Conservation (phyloP, 2,888 invertebrate genomes). For the Ectemnius cavifrons region DNA sequence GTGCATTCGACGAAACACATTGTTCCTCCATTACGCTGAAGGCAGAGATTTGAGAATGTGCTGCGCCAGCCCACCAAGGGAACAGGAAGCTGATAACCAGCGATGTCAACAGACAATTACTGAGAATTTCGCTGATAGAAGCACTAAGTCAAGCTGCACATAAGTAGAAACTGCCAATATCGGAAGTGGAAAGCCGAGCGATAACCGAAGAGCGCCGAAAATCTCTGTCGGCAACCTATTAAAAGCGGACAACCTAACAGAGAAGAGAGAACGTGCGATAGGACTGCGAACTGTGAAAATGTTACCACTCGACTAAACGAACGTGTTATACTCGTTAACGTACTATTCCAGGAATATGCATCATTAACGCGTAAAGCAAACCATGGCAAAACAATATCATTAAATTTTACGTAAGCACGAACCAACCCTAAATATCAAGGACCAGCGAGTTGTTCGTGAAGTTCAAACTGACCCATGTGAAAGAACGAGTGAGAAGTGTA, state of each 20-base stretch:
- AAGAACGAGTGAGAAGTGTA: background rate
- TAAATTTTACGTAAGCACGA: background rate
- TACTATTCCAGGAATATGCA: background rate
- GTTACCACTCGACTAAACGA: background rate
- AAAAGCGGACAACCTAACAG: no score
- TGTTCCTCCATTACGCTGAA: background rate
- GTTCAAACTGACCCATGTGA: background rate
- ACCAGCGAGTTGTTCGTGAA: background rate
- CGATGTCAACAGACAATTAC: constrained; percentile 15
- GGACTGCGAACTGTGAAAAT: no score
- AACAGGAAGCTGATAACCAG: background rate
- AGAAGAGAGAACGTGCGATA: no score
- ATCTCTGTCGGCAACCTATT: background rate
- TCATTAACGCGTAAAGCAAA: constrained; percentile 8
- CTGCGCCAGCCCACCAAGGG: background rate
- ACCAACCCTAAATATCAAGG: background rate
- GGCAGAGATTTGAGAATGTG: background rate
- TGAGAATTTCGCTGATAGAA: background rate
- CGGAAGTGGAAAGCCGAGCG: background rate
- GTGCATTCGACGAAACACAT: background rate
- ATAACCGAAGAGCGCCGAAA: constrained; percentile 12
- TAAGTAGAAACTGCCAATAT: background rate
- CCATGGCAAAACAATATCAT: background rate
- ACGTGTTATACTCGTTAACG: background rate
- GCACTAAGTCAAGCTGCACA: background rate